Conservation (phyloP, 2,113 vertebrate species). For the Eulemur rufifrons region DNA sequence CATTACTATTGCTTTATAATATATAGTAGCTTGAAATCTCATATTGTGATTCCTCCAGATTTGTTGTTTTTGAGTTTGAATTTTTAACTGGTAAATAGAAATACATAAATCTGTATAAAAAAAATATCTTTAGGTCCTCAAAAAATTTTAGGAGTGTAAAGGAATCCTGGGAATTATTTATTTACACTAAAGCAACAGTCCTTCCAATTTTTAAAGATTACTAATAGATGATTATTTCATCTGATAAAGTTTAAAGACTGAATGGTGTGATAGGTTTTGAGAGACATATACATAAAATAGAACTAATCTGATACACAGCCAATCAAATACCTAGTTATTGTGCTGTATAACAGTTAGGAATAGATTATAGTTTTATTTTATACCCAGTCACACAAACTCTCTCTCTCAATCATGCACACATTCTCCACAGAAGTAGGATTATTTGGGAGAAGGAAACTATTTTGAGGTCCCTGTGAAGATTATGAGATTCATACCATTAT, state of each 20-base stretch:
- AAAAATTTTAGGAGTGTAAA: neutral
- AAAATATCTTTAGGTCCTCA: neutral
- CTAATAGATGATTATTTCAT: neutral
- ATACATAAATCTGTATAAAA: neutral
- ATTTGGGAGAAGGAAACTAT: neutral
- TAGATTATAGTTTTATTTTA: neutral
- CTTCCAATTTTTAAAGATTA: neutral
- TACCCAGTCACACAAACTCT: neutral
- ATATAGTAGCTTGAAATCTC: neutral
- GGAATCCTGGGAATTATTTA: neutral
- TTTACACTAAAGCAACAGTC: neutral
- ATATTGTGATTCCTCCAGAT: neutral
- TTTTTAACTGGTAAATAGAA: neutral
- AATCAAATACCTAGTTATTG: neutral
- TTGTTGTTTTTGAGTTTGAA: neutral
- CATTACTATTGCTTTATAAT: neutral
- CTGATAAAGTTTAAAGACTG: neutral
- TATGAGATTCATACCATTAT: neutral
- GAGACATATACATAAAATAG: neutral
- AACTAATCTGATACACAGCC: neutral
- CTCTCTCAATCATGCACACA: neutral
- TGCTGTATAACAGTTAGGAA: neutral
- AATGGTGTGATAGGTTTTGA: neutral
- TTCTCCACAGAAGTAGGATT: neutral
- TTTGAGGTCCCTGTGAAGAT: neutral